phyloP scores from a whole-genome alignment of 2,113 vertebrate genomes.

The Chaetodon trifascialis region DNA sequence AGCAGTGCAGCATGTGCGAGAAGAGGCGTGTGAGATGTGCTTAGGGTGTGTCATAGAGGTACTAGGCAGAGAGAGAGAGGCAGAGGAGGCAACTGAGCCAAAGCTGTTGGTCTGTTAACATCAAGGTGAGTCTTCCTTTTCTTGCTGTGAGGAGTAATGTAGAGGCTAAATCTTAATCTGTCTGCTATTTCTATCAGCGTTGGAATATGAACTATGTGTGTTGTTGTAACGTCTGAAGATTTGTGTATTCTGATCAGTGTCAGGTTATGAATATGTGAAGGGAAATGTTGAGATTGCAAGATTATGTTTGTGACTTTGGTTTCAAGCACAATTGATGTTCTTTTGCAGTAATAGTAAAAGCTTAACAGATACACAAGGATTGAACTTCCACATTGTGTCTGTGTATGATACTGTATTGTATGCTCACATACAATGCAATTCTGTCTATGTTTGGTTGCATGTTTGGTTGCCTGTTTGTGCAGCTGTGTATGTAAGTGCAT shows the following conservation, averaged over 20 bases:
- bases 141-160: not conserved
- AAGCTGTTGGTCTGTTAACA: slow-evolving; percentile 45
- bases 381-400: not conserved
- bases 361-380: not conserved
- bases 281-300: not conserved
- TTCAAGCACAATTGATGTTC: not conserved
- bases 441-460: not conserved
- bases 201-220: slow-evolving; percentile 6
- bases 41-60: slow-evolving; percentile 68
- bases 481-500: slow-evolving; percentile 33
- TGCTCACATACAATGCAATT: not conserved
- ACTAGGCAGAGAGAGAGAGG: slow-evolving; percentile 45
- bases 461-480: slow-evolving; percentile 23
- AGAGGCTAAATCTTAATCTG: not conserved
- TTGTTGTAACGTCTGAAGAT: slow-evolving; percentile 2
- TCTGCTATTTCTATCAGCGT: not conserved
- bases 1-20: slow-evolving; percentile 59
- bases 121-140: slow-evolving; percentile 66
- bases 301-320: not conserved
- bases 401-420: not conserved
- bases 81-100: slow-evolving; percentile 16
- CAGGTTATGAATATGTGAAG: not conserved
- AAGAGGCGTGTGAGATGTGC: slow-evolving; percentile 48
- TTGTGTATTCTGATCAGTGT: not conserved
- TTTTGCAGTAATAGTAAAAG: not conserved